Evolutionary conservation across 1,140 invertebrate species (phyloP).

Genomic region (Zaprionus africanus): DNA sequence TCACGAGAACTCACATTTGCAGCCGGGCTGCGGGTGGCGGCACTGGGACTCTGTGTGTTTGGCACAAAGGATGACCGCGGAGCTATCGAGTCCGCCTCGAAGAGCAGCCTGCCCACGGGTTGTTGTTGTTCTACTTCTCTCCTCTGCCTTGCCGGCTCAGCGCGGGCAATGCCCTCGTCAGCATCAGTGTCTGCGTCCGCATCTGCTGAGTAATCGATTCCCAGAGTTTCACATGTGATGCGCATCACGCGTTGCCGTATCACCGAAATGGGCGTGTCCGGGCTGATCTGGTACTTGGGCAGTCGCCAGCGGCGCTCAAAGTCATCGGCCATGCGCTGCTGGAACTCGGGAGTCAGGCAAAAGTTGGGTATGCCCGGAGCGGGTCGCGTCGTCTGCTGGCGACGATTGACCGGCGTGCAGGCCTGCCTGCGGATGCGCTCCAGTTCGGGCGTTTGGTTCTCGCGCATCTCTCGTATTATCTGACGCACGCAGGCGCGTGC

Average conservation of each 20-base stretch:
- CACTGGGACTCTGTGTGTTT: constrained; percentile 48
- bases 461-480: constrained; percentile 76
- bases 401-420: constrained; percentile 70
- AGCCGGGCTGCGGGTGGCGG: neutral
- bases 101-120: constrained; percentile 34
- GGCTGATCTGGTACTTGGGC: constrained; percentile 69
- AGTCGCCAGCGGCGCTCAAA: constrained; percentile 79
- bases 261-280: constrained; percentile 75
- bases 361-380: constrained; percentile 75
- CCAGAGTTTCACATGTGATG: constrained; percentile 75
- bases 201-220: constrained; percentile 59
- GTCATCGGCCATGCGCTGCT: constrained; percentile 78
- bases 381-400: constrained; percentile 34
- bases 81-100: constrained; percentile 11
- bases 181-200: neutral
- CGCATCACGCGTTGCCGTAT: constrained; percentile 70
- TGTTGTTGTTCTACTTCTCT: constrained; percentile 9
- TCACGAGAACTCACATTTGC: neutral
- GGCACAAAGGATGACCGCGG: constrained; percentile 42
- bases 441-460: constrained; percentile 78
- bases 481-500: constrained; percentile 71
- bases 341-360: constrained; percentile 74
- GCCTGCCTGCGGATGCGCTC: constrained; percentile 75
- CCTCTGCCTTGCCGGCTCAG: neutral
- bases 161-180: neutral